A percentile compares a stretch with the other conserved stretches of the same genome.
These are phyloP conservation scores for Platycnemis pennipes DNA, from an alignment of 2,888 invertebrate species.

Conservation along the genomic window DNA sequence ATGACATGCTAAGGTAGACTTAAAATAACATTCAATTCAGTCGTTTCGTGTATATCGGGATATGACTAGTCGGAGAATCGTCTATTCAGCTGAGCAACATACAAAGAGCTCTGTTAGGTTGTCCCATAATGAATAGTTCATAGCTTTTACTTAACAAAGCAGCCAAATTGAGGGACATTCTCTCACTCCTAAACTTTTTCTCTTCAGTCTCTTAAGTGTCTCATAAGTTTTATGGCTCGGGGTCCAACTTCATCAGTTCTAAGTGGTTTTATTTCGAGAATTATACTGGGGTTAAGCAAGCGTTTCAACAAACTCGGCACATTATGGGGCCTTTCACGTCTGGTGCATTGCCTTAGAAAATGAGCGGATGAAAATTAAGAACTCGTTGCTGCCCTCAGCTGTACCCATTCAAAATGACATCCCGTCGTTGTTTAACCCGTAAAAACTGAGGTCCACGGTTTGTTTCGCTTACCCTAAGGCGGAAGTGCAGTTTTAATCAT, in stretches of 20 bases:
- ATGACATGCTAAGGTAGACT: too few relatives aligned
- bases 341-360: neutral
- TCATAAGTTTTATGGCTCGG: neutral
- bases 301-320: neutral
- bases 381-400: neutral
- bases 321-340: neutral
- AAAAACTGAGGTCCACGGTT: neutral
- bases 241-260: neutral
- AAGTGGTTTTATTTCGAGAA: neutral
- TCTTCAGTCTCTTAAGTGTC: neutral
- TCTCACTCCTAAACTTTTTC: neutral
- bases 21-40: too few relatives aligned
- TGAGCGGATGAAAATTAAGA: neutral
- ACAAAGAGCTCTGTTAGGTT: too few relatives aligned
- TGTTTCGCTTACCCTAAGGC: neutral
- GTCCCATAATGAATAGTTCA: neutral
- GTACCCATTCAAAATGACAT: neutral
- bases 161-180: neutral
- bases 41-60: too few relatives aligned
- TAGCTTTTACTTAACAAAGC: neutral
- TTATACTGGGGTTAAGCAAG: too few relatives aligned
- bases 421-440: neutral
- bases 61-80: too few relatives aligned
- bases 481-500: neutral
- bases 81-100: too few relatives aligned